Conservation (phyloP, 2,888 invertebrate species). For the Poecilobothrus nobilitatus region DNA sequence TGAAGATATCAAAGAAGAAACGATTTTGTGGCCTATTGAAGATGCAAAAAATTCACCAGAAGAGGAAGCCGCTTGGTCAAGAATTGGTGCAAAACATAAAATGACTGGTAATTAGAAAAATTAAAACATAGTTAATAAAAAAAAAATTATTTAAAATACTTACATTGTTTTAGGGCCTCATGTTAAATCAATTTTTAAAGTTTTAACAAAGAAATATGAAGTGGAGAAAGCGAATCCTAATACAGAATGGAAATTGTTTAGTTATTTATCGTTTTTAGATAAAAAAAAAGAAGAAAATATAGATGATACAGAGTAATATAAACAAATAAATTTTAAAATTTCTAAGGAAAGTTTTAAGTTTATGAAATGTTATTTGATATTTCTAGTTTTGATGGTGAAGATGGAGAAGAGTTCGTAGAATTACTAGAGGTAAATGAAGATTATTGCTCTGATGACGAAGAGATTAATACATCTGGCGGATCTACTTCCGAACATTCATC, state of each 20-base stretch:
- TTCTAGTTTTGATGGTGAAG: constrained; percentile 7
- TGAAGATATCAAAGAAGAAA: constrained; percentile 38
- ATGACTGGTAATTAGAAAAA: constrained; percentile 30
- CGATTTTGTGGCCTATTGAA: constrained; percentile 33
- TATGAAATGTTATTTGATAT: constrained; percentile 24
- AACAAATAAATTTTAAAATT: constrained; percentile 7
- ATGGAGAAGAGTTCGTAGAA: constrained; percentile 30
- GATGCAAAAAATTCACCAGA: constrained; percentile 24
- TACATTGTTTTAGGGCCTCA: constrained; percentile 34
- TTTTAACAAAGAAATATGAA: constrained; percentile 40
- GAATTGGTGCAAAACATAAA: constrained; percentile 39
- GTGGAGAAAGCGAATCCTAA: constrained; percentile 36
- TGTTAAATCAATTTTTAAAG: constrained; percentile 40
- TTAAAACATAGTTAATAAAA: no score
- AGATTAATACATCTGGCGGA: not conserved
- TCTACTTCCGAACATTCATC: not conserved
- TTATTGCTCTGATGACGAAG: not conserved
- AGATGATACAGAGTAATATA: not conserved
- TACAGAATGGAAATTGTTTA: constrained; percentile 38
- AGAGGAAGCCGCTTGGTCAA: constrained; percentile 39
- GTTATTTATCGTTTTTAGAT: constrained; percentile 19
- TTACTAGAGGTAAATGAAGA: constrained; percentile 41
- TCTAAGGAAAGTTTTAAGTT: constrained; percentile 26
- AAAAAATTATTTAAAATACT: not conserved
- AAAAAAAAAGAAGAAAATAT: not conserved